Conservation (phyloP, 2,797 vertebrate genomes). For the Spatula versicolor region DNA sequence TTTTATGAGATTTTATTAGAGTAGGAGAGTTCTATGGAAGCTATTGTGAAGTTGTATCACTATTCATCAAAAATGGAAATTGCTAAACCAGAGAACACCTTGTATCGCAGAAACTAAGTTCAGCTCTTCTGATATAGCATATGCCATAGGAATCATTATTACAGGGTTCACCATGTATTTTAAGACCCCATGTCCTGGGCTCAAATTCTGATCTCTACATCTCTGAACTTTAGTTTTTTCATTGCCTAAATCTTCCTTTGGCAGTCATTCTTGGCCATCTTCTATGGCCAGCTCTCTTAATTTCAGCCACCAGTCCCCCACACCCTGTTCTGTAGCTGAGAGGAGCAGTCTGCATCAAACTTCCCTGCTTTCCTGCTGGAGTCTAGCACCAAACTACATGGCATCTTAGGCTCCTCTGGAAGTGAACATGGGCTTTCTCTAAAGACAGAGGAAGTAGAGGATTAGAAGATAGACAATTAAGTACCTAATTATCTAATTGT, state of each 20-base stretch:
- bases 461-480: neutral
- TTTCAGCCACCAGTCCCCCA: neutral
- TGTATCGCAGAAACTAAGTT: neutral
- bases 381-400: neutral
- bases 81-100: neutral
- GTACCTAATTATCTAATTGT: neutral
- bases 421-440: neutral
- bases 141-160: fast-evolving
- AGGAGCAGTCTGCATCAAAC: neutral
- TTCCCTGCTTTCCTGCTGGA: neutral
- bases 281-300: neutral
- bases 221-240: neutral
- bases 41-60: neutral
- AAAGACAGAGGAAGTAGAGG: neutral
- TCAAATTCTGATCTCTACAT: neutral
- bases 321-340: neutral
- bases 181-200: neutral
- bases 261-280: neutral
- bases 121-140: neutral
- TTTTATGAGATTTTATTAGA: neutral
- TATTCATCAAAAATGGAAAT: neutral
- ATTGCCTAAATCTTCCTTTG: neutral
- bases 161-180: neutral
- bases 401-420: neutral
- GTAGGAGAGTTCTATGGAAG: neutral